Base-by-base conservation (phyloP, 2,888 invertebrate genomes). In the Lissocephala sabroskyi region DNA sequence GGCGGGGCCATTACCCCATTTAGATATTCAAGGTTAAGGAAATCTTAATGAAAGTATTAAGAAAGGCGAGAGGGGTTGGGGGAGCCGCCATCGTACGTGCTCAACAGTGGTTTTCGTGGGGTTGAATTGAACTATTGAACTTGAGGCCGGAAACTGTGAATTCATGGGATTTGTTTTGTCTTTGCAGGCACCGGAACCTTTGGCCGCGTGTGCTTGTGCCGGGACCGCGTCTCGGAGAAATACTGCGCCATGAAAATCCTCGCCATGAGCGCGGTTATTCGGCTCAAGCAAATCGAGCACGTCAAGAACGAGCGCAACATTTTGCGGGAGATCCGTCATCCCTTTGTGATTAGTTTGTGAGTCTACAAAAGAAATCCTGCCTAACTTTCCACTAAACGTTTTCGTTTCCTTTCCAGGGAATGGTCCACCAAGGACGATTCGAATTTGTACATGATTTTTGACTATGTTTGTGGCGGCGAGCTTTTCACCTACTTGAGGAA, bases 221-320 rank as follows among this genome's bases (percentile, higher is more conserved):
- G 92, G 67, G 94, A 96, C 84, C 93, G 92, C 82, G 88, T 90
- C 43, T 90, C 91, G 36, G 90, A 91, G 74, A 90, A 91, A 80
- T 95, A 92, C 84, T 90, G 92, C 79, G 98, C 98, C 37, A 92
- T 98, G 89, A 98, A 98, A 87, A 93, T 97, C 65, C 88, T 98
- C 61, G 92, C 94, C 50, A 94, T 98, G 87, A 90, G 93, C 35
- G 96, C 97, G 85, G 94, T 98, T 59, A 95, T 98, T 79, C 90
- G 95, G 80, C 88, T 95, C 71, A 95, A 97, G 86, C 98, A 98
- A 87, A 95, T 97, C 70, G 97, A 97, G 79, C 98, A 98, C 86
- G 97, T 98, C 56, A 94, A 95, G 87, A 98, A 96, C 85, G 98
- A 98, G 86, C 97, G 97, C 85, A 92, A 91, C 76, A 96, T 98